Evolutionary conservation across 2,797 vertebrate species (phyloP), one percentile per base, ranked within the genome.

Genomic region (Smutsia temminckii): DNA sequence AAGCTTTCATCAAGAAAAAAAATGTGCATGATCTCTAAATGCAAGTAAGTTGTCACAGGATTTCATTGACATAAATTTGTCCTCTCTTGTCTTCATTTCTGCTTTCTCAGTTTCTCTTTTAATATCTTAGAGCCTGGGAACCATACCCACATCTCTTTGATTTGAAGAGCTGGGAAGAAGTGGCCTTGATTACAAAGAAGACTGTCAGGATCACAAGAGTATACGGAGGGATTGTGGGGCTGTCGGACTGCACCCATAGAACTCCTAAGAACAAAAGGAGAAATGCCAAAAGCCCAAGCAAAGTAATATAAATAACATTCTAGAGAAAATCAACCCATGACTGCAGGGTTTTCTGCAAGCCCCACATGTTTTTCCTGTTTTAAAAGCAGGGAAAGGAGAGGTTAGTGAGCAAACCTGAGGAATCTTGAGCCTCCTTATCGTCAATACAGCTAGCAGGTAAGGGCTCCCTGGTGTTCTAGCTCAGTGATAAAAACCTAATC

Each of bases 61-160:
- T 97, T 96, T 95, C 95, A 95, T 69, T 97, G 95, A 94, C 96
- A 95, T 89, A 89, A 91, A 93, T 96, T 94, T 94, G 64, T 96
- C 84, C 93, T 96, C 64, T 90, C 87, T 89, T 64, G 57, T 97
- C 83, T 95, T 96, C 80, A 78, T 91, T 94, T 88, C 69, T 94
- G 66, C 71, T 59, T 94, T 93, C 89, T 93, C 46, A 18, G 61
- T 74, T 88, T 21, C 78, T 95, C 42, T 74, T 97, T 87, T 89
- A 91, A 78, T 93, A 84, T 89, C 57, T 42, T 37, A 27, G 37
- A 93, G 61, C 37, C 81, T 85, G 55, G 64, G 49, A 95, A 95
- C 61, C 83, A 93, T 80, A 95, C 34, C 69, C 66, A 93, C 87
- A 51, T 34, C 46, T 93, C 61, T 85, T 53, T 86, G 64, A 78